Base-by-base conservation (phyloP, 1,140 invertebrate species). In the Polypedilum vanderplanki region DNA sequence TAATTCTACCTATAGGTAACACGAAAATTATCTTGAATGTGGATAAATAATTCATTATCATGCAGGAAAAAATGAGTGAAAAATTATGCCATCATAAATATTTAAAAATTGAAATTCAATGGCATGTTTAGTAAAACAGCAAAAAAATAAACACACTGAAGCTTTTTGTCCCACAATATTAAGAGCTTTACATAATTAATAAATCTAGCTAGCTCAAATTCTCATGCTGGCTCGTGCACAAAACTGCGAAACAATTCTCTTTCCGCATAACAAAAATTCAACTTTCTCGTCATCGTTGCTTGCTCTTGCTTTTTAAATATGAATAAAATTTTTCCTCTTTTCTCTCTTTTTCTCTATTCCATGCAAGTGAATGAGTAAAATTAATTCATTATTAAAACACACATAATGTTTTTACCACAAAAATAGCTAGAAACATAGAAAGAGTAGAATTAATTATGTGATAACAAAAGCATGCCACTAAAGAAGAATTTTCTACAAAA, bases 371-470 rank as follows among this genome's bases (percentile, higher is more conserved):
- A 70, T 10, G 5, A 67, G 7, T n/a, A 20, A 67, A 67, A 67
- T 67, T 67, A 67, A 67, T 67, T 67, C 64, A 67, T 67, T 67
- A 67, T 67, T 67, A 18, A 18, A 70, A 70, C 17, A 70, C 65
- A 70, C 18, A 57, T 57, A 57, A 12, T 57, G 12, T n/a, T 57
- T 41, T 46, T 18, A 5, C 65, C 17, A 70, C 65, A 20, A 70
- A 20, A 70, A 70, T 70, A 70, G 20, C 65, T 18, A 9, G n/a
- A 18, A 20, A 70, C 17, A 70, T 3, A 10, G 17, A 70, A 70
- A 4, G 46, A 17, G n/a, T n/a, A n/a, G 65, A 70, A 70, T 70
- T 70, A 70, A 70, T 70, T 70, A 70, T 70, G 65, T 70, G 65
- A 70, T 70, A 70, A 70, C 65, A 70, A 70, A 33, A 70, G 65